Percentiles rank a stretch among this genome's conserved stretches.
phyloP scores from a whole-genome alignment of 2,888 invertebrate genomes.

The Dyspetes luteomarginatus region DNA sequence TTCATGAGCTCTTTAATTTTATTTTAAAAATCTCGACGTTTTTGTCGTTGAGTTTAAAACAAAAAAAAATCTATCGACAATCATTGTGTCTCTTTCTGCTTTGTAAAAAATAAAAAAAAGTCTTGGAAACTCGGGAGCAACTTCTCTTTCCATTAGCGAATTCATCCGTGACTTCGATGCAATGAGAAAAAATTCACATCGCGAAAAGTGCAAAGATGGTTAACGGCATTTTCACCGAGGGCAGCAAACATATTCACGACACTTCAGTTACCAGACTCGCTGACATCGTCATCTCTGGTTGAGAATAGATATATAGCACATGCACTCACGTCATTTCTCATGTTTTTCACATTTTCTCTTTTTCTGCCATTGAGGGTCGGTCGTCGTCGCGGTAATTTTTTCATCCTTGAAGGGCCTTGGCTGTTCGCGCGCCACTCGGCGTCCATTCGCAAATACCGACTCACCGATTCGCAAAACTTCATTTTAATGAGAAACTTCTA shows the following conservation, averaged over 20 bases:
- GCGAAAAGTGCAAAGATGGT: background rate
- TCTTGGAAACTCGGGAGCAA: background rate
- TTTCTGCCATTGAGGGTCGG: conserved; percentile 50
- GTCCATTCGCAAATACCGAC: conserved; percentile 63
- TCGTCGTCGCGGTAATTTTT: conserved; percentile 49
- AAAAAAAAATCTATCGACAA: no score
- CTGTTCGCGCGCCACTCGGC: conserved; percentile 45
- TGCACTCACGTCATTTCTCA: conserved; percentile 4
- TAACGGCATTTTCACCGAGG: background rate
- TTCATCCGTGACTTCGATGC: background rate
- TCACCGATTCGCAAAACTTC: conserved; percentile 72
- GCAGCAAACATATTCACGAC: background rate
- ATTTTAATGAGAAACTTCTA: conserved; percentile 72
- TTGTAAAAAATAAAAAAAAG: no score
- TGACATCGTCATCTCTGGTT: conserved; percentile 46
- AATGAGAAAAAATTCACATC: background rate
- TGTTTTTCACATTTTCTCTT: conserved; percentile 31
- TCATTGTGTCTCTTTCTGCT: no score
- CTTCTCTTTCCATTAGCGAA: background rate
- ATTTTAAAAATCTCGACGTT: no score
- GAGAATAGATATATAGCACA: conserved; percentile 48
- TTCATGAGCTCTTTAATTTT: no score
- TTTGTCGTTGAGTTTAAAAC: no score
- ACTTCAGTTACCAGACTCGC: conserved; percentile 26
- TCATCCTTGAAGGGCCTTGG: conserved; percentile 35